Conservation (phyloP, 2,888 invertebrate genomes). For the Pammene aurita region DNA sequence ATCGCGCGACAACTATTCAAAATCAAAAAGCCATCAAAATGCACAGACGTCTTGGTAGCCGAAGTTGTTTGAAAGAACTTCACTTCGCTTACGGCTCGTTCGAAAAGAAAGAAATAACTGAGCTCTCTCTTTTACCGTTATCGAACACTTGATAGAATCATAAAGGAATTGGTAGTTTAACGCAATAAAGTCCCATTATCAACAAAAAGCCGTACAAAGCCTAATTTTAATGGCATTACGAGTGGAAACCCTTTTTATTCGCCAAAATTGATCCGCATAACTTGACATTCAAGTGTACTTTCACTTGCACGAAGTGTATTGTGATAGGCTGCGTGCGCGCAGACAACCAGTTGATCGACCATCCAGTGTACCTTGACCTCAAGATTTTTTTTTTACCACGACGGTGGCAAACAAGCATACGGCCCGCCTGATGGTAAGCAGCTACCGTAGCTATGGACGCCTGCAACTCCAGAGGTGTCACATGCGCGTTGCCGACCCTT, state of each 20-base stretch:
- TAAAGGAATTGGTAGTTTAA: background rate
- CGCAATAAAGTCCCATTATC: conserved; percentile 8
- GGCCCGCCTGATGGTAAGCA: too few relatives aligned
- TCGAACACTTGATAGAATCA: background rate
- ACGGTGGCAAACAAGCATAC: too few relatives aligned
- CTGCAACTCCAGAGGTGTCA: too few relatives aligned
- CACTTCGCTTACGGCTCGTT: too few relatives aligned
- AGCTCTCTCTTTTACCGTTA: background rate
- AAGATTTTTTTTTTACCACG: too few relatives aligned
- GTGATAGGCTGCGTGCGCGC: background rate
- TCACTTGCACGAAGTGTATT: conserved; percentile 4
- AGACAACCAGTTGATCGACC: background rate
- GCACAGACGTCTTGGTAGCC: too few relatives aligned
- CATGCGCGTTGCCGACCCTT: too few relatives aligned
- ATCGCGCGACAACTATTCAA: too few relatives aligned
- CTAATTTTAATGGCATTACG: conserved; percentile 18
- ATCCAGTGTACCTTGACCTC: background rate
- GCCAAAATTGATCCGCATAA: conserved; percentile 23
- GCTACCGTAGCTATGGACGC: too few relatives aligned
- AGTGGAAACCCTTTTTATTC: conserved; percentile 42
- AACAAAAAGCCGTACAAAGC: background rate
- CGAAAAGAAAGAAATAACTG: background rate
- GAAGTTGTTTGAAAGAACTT: too few relatives aligned
- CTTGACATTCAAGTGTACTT: conserved; percentile 30
- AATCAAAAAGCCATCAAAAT: too few relatives aligned